Percentiles rank a stretch among this genome's conserved stretches.
phyloP scores from a whole-genome alignment of 2,113 vertebrate species.

The Numenius arquata region DNA sequence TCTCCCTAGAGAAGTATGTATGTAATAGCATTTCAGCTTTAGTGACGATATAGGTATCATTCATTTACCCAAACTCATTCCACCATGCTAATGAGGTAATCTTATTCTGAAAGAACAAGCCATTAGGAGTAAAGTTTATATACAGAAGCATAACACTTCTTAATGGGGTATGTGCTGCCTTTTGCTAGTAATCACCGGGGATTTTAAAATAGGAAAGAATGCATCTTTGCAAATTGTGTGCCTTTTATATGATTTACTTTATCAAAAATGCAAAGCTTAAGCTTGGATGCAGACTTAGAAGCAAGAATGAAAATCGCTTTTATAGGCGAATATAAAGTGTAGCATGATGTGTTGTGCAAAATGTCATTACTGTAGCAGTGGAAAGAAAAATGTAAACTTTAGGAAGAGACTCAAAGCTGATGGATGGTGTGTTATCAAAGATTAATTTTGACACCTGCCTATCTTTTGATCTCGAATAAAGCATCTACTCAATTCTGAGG shows the following conservation, averaged over 20 bases:
- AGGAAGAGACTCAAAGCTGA: slow-evolving; percentile 42
- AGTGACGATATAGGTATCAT: slow-evolving; percentile 8
- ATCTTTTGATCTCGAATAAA: slow-evolving; percentile 62
- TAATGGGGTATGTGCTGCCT: neutral
- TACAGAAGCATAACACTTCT: neutral
- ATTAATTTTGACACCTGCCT: slow-evolving; percentile 67
- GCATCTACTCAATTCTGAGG: slow-evolving; percentile 27
- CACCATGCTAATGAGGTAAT: slow-evolving; percentile 40
- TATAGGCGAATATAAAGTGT: neutral
- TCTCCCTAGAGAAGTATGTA: slow-evolving; percentile 15
- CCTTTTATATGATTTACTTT: neutral
- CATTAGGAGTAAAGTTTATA: slow-evolving; percentile 26
- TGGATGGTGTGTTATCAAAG: slow-evolving; percentile 38
- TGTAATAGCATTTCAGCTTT: slow-evolving; percentile 30
- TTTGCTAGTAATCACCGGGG: neutral
- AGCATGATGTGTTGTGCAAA: neutral
- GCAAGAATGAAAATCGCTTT: neutral
- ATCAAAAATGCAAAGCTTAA: neutral
- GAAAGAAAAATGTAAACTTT: slow-evolving; percentile 10
- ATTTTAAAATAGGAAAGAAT: neutral
- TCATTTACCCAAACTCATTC: slow-evolving; percentile 55
- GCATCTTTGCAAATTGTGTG: neutral
- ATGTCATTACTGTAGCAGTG: neutral
- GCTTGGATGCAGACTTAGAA: neutral
- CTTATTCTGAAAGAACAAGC: slow-evolving; percentile 43